Evolutionary conservation across 1,140 invertebrate species (phyloP).

Genomic region (Manduca sexta): DNA sequence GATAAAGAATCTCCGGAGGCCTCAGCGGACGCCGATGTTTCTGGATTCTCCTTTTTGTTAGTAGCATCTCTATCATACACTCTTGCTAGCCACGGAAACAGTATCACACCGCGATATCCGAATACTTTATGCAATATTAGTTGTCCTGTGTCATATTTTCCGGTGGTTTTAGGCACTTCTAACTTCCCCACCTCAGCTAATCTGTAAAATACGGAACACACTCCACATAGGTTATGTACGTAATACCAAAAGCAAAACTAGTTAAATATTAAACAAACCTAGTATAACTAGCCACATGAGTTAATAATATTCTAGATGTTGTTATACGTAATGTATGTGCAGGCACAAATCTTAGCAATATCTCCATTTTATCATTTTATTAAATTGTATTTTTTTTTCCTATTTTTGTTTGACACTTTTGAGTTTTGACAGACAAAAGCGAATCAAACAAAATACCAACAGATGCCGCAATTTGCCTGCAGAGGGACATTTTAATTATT

Average conservation of each 20-base stretch:
- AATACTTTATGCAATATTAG: slow-evolving; percentile 96
- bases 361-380: slow-evolving; percentile 70
- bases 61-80: slow-evolving; percentile 94
- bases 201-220: slow-evolving; percentile 46
- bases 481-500: no score
- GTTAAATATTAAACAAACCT: slow-evolving; percentile 31
- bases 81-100: slow-evolving; percentile 96
- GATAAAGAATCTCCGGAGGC: slow-evolving; percentile 54
- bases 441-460: neutral
- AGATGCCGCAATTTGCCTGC: no score
- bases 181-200: slow-evolving; percentile 76
- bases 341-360: slow-evolving; percentile 61
- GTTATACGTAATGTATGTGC: slow-evolving; percentile 51
- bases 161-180: slow-evolving; percentile 87
- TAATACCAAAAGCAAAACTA: slow-evolving; percentile 19
- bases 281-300: slow-evolving; percentile 60
- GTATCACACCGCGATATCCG: slow-evolving; percentile 94
- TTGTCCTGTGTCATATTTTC: slow-evolving; percentile 96
- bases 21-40: slow-evolving; percentile 36
- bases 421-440: slow-evolving; percentile 17
- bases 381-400: slow-evolving; percentile 54
- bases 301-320: slow-evolving; percentile 54
- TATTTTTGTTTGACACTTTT: slow-evolving; percentile 47
- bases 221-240: slow-evolving; percentile 45
- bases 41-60: slow-evolving; percentile 52